Base-by-base conservation (phyloP, 2,888 invertebrate species). In the Spodoptera picta region DNA sequence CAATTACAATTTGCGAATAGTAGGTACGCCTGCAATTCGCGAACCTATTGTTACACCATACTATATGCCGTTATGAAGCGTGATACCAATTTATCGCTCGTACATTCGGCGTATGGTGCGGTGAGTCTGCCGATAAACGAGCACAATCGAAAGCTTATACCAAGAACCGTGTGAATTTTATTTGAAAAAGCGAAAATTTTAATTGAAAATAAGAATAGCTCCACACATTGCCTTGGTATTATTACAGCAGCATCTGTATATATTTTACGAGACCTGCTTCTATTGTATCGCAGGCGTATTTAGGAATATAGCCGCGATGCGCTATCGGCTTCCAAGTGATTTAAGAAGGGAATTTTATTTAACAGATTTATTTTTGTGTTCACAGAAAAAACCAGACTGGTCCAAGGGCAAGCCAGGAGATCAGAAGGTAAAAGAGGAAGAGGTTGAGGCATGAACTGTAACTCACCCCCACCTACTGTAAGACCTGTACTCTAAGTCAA, bases 371-470 rank as follows among this genome's bases (percentile, higher is more conserved):
- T 59, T 75, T 79, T 82, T 81, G 67, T 82, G 87, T 95, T 96
- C 96, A 87, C 97, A 98, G 98, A 98, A 98, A 96, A 98, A 98
- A 95, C 98, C 98, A 87, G 98, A 98, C 95, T 98, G 98, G 98
- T 98, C 98, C 92, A 98, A 98, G 96, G 96, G 96, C 95, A 98
- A 98, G 92, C 96, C 96, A 91, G 97, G 97, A 89, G 98, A 98
- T 94, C 97, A 98, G 97, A 97, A 97, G 96, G 97, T 97, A 95
- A 98, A 97, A 94, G 97, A 96, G 94, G 96, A 96, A 93, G 96
- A 96, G 92, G 96, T 96, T 93, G 97, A 98, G 95, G 97, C 97
- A 96, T 97, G 97, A 97, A 93, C 88, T 89, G 89, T 90, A 89
- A 75, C 86, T 81, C 81, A 84, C 85, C 82, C 83, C 83, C 82